phyloP scores from a whole-genome alignment of 2,113 vertebrate genomes.

The Pardalotus punctatus region DNA sequence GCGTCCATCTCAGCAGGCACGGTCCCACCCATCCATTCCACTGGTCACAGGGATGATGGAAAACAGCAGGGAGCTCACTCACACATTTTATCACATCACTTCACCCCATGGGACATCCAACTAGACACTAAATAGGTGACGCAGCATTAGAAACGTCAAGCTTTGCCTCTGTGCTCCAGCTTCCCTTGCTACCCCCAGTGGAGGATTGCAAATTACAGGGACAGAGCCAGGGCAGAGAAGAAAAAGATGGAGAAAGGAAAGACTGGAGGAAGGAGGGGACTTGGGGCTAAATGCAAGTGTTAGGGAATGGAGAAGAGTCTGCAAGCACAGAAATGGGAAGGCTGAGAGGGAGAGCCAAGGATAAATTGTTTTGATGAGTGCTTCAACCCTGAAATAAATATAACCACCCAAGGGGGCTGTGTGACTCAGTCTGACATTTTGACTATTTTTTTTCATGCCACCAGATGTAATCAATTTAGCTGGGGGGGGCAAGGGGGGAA shows the following conservation, averaged over 20 bases:
- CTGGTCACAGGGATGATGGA: background rate
- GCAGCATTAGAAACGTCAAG: background rate
- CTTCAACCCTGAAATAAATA: conserved; percentile 64
- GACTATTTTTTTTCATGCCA: conserved; percentile 55
- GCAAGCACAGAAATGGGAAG: conserved; percentile 22
- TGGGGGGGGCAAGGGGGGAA: background rate
- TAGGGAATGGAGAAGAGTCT: background rate
- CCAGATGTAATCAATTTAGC: conserved; percentile 66
- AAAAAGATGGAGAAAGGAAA: background rate
- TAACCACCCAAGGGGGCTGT: conserved; percentile 64
- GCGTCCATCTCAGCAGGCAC: background rate
- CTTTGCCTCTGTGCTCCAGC: background rate
- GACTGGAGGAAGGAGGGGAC: background rate
- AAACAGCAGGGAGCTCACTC: background rate
- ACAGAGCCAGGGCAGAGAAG: background rate
- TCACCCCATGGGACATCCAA: background rate
- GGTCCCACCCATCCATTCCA: background rate
- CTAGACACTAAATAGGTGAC: background rate
- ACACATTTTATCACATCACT: background rate
- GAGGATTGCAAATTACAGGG: background rate
- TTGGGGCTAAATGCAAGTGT: background rate
- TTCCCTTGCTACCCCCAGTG: background rate
- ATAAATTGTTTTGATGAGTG: conserved; percentile 63
- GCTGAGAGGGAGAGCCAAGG: conserved; percentile 42
- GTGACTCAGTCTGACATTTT: conserved; percentile 66